A percentile compares a stretch with the other conserved stretches of the same genome.
Conservation (phyloP, 2,113 vertebrate genomes). For the Panurus biarmicus region DNA sequence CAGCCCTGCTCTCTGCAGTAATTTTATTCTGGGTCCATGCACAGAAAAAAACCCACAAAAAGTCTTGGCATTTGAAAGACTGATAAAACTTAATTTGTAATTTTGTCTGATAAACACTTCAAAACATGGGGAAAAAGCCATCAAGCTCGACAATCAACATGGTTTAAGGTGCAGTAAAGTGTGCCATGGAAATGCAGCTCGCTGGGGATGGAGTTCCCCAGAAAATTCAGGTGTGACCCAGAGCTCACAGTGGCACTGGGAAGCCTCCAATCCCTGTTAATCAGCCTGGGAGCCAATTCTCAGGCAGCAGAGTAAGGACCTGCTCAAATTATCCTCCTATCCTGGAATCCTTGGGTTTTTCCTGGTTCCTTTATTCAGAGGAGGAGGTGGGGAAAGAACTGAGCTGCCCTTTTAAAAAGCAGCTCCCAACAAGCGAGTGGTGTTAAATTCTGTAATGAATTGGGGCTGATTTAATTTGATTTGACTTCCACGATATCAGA, state of each 20-base stretch:
- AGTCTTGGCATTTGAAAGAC: conserved; percentile 56
- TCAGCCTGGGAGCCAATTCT: not conserved
- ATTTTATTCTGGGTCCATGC: conserved; percentile 20
- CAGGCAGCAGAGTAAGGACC: not conserved
- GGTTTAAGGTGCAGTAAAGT: not conserved
- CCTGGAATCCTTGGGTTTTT: not conserved
- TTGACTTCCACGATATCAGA: conserved; percentile 6
- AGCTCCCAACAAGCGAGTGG: not conserved
- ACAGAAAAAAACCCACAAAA: conserved; percentile 24
- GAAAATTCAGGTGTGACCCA: not conserved
- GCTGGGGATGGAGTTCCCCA: not conserved
- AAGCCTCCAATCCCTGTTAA: not conserved
- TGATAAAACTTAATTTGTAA: conserved; percentile 62
- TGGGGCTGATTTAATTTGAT: conserved; percentile 3
- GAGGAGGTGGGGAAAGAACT: not conserved
- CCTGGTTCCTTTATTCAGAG: not conserved
- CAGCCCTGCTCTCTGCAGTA: not conserved
- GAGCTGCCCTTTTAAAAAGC: not conserved
- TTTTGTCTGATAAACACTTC: conserved; percentile 50
- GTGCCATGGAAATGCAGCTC: not conserved
- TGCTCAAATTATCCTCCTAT: not conserved
- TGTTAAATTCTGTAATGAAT: conserved; percentile 24
- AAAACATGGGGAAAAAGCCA: not conserved
- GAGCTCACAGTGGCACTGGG: not conserved
- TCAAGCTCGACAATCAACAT: not conserved